These are phyloP conservation scores for Danionella dracula DNA, from an alignment of 2,797 vertebrate species.

Conservation along the genomic window DNA sequence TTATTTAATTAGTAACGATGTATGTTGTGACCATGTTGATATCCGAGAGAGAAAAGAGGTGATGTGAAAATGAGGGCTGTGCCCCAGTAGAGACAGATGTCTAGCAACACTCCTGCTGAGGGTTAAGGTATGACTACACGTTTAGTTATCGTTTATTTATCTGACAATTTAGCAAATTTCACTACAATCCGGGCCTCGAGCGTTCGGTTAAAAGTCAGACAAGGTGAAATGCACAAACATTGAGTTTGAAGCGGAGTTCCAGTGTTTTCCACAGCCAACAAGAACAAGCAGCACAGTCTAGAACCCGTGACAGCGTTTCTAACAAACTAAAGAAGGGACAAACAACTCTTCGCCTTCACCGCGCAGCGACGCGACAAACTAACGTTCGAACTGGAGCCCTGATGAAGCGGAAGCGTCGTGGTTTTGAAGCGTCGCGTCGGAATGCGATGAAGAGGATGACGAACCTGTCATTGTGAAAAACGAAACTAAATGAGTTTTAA, in stretches of 20 bases:
- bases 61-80: too few relatives aligned
- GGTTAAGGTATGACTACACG: too few relatives aligned
- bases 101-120: too few relatives aligned
- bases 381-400: not conserved
- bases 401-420: not conserved
- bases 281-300: not conserved
- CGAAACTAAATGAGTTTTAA: not conserved
- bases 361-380: not conserved
- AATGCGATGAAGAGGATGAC: not conserved
- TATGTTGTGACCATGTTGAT: too few relatives aligned
- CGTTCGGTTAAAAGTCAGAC: not conserved
- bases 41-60: too few relatives aligned
- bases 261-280: not conserved
- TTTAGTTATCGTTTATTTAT: too few relatives aligned
- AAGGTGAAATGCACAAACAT: not conserved
- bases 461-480: not conserved
- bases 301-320: conserved; percentile 14
- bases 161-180: not conserved
- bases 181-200: not conserved
- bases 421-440: not conserved
- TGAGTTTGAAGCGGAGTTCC: not conserved
- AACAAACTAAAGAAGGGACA: conserved; percentile 10
- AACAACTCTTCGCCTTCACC: not conserved
- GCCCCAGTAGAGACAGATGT: too few relatives aligned
- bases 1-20: too few relatives aligned